phyloP scores from a whole-genome alignment of 2,113 vertebrate genomes.

The Saccopteryx leptura region DNA sequence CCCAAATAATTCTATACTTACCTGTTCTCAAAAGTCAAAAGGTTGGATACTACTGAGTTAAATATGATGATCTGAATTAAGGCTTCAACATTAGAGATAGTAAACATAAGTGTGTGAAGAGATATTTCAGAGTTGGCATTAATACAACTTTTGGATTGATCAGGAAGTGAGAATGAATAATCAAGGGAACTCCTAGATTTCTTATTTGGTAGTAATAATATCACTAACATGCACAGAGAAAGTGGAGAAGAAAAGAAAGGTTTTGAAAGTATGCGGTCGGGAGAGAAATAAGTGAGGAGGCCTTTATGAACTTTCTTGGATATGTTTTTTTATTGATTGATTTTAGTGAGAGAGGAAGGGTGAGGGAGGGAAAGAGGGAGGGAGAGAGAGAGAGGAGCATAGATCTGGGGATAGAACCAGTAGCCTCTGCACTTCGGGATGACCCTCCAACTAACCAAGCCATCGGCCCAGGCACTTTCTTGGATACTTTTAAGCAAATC shows the following conservation, averaged over 20 bases:
- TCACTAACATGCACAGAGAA: background rate
- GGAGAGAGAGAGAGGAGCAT: no score
- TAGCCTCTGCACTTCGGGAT: no score
- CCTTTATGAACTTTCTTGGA: background rate
- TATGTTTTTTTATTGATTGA: no score
- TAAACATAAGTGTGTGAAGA: background rate
- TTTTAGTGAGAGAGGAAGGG: no score
- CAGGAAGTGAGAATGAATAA: background rate
- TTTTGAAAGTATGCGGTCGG: background rate
- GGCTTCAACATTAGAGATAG: background rate
- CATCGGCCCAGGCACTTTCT: background rate
- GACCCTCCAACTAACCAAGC: no score
- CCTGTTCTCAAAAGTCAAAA: no score
- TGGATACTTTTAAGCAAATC: background rate
- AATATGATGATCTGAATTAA: background rate
- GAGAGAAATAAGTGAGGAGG: background rate
- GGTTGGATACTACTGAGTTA: no score
- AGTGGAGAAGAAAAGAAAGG: background rate
- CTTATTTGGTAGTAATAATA: background rate
- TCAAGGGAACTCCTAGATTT: background rate
- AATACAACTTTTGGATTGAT: background rate
- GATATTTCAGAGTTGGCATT: background rate
- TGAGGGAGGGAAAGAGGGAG: no score
- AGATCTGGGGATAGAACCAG: no score
- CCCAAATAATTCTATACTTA: no score